phyloP scores from a whole-genome alignment of 2,888 invertebrate genomes.

The Ypsolopha sequella region DNA sequence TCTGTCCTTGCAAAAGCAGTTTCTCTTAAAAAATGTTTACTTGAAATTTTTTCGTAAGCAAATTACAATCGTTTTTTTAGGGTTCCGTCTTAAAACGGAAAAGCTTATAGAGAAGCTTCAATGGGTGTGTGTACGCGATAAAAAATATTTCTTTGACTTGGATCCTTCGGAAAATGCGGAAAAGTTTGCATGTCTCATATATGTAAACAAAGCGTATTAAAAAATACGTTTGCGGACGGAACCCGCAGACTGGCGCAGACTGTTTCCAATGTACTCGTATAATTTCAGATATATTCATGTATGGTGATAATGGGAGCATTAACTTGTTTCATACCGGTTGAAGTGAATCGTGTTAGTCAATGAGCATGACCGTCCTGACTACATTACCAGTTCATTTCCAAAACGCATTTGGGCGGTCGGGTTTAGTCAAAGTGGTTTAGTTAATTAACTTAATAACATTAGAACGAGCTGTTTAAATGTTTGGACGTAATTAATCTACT shows the following conservation, averaged over 20 bases:
- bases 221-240: too few relatives aligned
- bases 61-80: not conserved
- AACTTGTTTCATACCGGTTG: too few relatives aligned
- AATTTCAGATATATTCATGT: not conserved
- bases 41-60: not conserved
- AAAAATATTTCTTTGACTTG: too few relatives aligned
- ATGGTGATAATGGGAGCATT: not conserved
- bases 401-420: slow-evolving; percentile 2
- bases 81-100: too few relatives aligned
- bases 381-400: not conserved
- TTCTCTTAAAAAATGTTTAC: slow-evolving; percentile 16
- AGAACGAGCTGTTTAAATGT: slow-evolving; percentile 38
- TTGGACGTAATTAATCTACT: slow-evolving; percentile 34
- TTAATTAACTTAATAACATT: slow-evolving; percentile 44
- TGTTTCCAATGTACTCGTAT: too few relatives aligned
- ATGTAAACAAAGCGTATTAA: too few relatives aligned
- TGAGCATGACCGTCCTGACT: not conserved
- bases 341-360: not conserved
- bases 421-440: slow-evolving; percentile 30
- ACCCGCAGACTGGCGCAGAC: too few relatives aligned
- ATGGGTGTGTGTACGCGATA: too few relatives aligned
- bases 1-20: too few relatives aligned
- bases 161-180: too few relatives aligned
- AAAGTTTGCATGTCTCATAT: too few relatives aligned
- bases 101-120: too few relatives aligned